phyloP scores from a whole-genome alignment of 2,797 vertebrate genomes.

The Poeciliopsis presidionis region DNA sequence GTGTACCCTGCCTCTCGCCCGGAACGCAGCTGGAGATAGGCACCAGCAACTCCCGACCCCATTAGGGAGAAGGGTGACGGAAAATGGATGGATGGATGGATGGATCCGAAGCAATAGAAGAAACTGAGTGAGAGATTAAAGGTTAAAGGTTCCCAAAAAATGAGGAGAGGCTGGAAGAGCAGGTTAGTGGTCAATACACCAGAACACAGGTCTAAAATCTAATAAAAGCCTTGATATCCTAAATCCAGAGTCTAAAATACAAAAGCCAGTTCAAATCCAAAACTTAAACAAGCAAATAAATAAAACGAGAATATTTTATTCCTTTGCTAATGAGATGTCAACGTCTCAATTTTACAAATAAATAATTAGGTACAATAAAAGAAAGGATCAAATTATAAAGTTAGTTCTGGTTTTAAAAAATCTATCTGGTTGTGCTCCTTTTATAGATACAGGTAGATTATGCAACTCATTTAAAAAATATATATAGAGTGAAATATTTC shows the following conservation, averaged over 20 bases:
- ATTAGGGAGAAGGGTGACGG: too few species aligned
- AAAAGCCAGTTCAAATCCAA: background rate
- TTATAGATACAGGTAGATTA: too few species aligned
- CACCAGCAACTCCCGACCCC: too few species aligned
- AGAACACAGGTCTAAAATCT: background rate
- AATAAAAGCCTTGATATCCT: background rate
- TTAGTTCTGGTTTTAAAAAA: too few species aligned
- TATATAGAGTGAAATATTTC: too few species aligned
- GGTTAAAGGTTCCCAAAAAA: background rate
- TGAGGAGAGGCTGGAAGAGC: background rate
- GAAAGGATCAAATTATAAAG: background rate
- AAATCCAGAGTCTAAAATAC: background rate
- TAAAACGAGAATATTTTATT: background rate
- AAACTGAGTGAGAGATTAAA: background rate
- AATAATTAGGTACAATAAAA: background rate
- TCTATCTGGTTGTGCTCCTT: too few species aligned
- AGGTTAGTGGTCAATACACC: background rate
- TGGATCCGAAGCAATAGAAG: background rate
- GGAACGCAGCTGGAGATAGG: too few species aligned
- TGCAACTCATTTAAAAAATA: too few species aligned
- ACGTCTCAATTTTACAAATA: background rate
- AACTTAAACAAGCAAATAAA: background rate
- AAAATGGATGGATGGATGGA: too few species aligned
- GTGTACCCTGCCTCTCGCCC: too few species aligned
- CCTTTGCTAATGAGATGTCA: background rate